Evolutionary conservation across 2,797 vertebrate species (phyloP).

Genomic region (Enteromius argenteus): DNA sequence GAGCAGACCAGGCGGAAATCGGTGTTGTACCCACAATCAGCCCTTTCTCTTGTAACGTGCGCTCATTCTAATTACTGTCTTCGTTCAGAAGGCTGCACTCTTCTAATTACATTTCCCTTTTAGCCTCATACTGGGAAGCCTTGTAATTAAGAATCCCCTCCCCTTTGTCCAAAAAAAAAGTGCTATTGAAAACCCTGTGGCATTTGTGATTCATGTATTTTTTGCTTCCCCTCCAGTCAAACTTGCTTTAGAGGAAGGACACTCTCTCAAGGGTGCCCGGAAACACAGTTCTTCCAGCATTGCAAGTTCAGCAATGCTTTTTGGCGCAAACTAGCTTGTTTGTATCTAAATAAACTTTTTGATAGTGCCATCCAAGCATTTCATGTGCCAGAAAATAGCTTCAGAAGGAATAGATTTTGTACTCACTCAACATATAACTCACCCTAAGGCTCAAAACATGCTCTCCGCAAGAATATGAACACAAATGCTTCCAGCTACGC

Average conservation of each 20-base stretch:
- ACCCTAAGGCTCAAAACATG: slow-evolving; percentile 21
- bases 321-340: slow-evolving; percentile 21
- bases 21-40: slow-evolving; percentile 66
- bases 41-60: slow-evolving; percentile 63
- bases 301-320: slow-evolving; percentile 26
- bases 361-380: slow-evolving; percentile 25
- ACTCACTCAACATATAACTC: slow-evolving; percentile 25
- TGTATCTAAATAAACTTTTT: slow-evolving; percentile 31
- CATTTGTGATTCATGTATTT: neutral
- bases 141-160: slow-evolving; percentile 73
- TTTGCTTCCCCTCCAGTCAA: neutral
- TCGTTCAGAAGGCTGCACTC: slow-evolving; percentile 74
- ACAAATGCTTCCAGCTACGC: slow-evolving; percentile 11
- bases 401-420: slow-evolving; percentile 34
- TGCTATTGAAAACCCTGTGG: slow-evolving; percentile 60
- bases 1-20: slow-evolving; percentile 6
- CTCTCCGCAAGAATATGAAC: neutral
- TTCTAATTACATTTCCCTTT: slow-evolving; percentile 77
- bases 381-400: slow-evolving; percentile 31
- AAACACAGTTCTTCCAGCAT: slow-evolving; percentile 9
- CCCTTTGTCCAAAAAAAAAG: slow-evolving; percentile 71
- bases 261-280: slow-evolving; percentile 19
- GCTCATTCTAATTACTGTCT: slow-evolving; percentile 76
- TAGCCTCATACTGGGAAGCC: slow-evolving; percentile 67
- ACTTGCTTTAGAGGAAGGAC: neutral